Conservation (phyloP, 2,113 vertebrate species). For the Ranitomeya variabilis region DNA sequence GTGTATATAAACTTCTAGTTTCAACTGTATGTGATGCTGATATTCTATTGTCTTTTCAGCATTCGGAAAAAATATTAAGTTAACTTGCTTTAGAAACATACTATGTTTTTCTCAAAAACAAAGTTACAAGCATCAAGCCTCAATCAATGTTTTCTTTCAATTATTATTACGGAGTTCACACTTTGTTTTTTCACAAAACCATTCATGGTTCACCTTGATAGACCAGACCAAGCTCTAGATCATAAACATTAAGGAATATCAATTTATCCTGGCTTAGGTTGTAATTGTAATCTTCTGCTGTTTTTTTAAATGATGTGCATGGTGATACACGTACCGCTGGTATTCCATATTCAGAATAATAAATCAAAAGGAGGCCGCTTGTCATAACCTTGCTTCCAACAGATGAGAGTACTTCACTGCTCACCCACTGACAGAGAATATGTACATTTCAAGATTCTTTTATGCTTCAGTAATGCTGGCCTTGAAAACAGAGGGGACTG, state of each 20-base stretch:
- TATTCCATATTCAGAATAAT: slow-evolving; percentile 47
- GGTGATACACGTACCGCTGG: slow-evolving; percentile 12
- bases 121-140: not conserved
- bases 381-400: slow-evolving; percentile 49
- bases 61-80: not conserved
- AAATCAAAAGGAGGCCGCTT: slow-evolving; percentile 40
- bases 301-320: slow-evolving; percentile 42
- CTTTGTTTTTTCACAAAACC: not conserved
- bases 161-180: not conserved
- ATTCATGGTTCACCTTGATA: not conserved
- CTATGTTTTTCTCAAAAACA: not conserved
- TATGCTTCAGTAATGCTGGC: slow-evolving; percentile 49
- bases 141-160: not conserved
- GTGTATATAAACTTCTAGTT: too few relatives aligned
- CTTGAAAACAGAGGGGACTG: slow-evolving; percentile 29
- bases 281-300: slow-evolving; percentile 14
- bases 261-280: not conserved
- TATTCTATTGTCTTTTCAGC: not conserved
- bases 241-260: not conserved
- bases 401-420: slow-evolving; percentile 36
- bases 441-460: slow-evolving; percentile 34
- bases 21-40: not conserved
- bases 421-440: slow-evolving; percentile 41
- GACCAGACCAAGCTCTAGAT: not conserved
- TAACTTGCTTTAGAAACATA: not conserved